Base-by-base conservation (phyloP, 2,888 invertebrate genomes). In the Trimorus sp. region DNA sequence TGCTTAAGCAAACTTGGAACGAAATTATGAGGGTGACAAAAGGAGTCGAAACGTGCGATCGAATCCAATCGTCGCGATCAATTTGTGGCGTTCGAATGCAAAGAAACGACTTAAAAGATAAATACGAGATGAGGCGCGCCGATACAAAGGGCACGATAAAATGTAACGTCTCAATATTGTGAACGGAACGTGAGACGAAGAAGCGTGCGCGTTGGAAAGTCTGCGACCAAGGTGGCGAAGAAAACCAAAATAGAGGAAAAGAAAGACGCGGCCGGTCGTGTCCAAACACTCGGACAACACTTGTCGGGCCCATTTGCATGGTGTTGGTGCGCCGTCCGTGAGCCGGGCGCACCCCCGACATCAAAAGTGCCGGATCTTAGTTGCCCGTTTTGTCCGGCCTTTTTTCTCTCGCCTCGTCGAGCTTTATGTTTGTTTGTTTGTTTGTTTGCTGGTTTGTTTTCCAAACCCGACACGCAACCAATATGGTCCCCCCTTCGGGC, bases 341-440 rank as follows among this genome's bases (percentile, higher is more conserved):
- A 71, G 70, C 37, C 62, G 65, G 70, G 71, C 63, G 84, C 86
- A 87, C 86, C 87, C 86, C 86, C 87, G 82, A 86, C 85, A 85
- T 87, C 86, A 86, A 89, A 87, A 84, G 87, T 59, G 80, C 87
- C 87, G 83, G 56, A 73, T 82, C 79, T 73, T 60, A 59, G 65
- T 75, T 82, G 75, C 59, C 76, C 73, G 76, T 75, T 73, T 83
- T 77, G 71, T 73, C 63, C 66, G 8, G 38, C 14, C 40, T 16
- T 79, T 65, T 65, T 75, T 79, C 62, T 26, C 49, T 65, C 48
- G 54, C n/a, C 48, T 51, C 68, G 15, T 49, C n/a, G 9, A 54
- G 62, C 63, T 79, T 80, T 51, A 60, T 79, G 71, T 58, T 82
- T 77, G 78, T 53, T 78, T 74, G 74, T 40, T 77, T 42, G 58